Percentiles rank a stretch among this genome's conserved stretches.
These are phyloP conservation scores for Gopherus flavomarginatus DNA, from an alignment of 2,113 vertebrate genomes.

Conservation along the genomic window DNA sequence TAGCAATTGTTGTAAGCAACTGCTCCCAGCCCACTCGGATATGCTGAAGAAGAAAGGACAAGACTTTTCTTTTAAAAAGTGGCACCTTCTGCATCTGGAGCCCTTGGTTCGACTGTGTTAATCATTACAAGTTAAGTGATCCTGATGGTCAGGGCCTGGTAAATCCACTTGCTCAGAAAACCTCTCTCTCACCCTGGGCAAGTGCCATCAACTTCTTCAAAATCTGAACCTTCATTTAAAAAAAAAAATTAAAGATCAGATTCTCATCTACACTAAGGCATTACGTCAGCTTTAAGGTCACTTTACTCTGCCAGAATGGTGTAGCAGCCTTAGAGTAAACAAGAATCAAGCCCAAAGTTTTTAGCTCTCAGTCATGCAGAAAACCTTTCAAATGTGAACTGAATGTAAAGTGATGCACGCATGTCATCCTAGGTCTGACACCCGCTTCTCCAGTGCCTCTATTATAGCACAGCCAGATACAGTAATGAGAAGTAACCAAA, in stretches of 20 bases:
- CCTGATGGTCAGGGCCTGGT: not conserved
- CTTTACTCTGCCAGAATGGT: not conserved
- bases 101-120: not conserved
- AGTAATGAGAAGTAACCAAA: not conserved
- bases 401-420: slow-evolving; percentile 12
- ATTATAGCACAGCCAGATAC: not conserved
- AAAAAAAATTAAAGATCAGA: not conserved
- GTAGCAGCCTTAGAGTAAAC: not conserved
- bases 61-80: not conserved
- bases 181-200: not conserved
- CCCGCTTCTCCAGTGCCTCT: not conserved
- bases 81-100: not conserved
- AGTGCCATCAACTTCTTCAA: not conserved
- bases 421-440: not conserved
- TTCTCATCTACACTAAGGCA: not conserved
- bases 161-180: not conserved
- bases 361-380: not conserved
- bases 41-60: slow-evolving; percentile 80
- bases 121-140: not conserved
- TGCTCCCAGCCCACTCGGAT: slow-evolving; percentile 99
- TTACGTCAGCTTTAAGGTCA: not conserved
- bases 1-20: slow-evolving; percentile 96
- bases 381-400: not conserved
- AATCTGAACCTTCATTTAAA: slow-evolving; percentile 3
- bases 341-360: not conserved